Evolutionary conservation across 2,113 vertebrate genomes (phyloP), one percentile per base, ranked within the genome.

Genomic region (Scatophagus argus): DNA sequence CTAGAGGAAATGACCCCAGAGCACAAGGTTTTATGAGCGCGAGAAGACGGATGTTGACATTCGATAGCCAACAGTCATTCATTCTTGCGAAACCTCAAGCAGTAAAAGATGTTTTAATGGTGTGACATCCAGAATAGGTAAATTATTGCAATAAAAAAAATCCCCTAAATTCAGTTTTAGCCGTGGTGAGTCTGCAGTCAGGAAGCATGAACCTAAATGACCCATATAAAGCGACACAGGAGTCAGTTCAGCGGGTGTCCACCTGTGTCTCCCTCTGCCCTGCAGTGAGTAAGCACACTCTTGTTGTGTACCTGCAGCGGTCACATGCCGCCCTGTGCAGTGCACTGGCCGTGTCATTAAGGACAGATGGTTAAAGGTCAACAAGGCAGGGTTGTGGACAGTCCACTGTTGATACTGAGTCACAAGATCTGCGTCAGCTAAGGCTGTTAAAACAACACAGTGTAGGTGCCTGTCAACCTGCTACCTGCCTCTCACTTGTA

Each of bases 281-380:
- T 23, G 41, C 34, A 32, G 71, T 38, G 43, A 51, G 65, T 23
- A 32, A 67, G 51, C 61, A 59, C 31, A 16, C 55, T 47, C 21
- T 19, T 2, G 47, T 31, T 43, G 56, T 76, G 54, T 67, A 59
- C 75, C 86, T 79, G 56, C 49, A 51, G 62, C 8, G 27, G 14
- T 84, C 82, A 65, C 75, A 55, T 68, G 77, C 25, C 5, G 29
- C 17, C 21, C 16, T n/a, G 31, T 55, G 49, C 17, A 47, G 61
- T 6, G 31, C 25, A 19, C 44, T 13, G 43, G 12, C 60, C 19
- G n/a, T 66, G 55, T 59, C 75, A 84, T 68, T 27, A 25, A 52
- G 51, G 72, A 73, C 82, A 82, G 75, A 77, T 44, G 75, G 79
- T n/a, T 49, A 85, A 76, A 82, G 79, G 79, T 74, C 83, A 83